A percentile compares a stretch with the other conserved stretches of the same genome.
Evolutionary conservation across 2,797 vertebrate species (phyloP).

Genomic region (Glossophaga mutica): DNA sequence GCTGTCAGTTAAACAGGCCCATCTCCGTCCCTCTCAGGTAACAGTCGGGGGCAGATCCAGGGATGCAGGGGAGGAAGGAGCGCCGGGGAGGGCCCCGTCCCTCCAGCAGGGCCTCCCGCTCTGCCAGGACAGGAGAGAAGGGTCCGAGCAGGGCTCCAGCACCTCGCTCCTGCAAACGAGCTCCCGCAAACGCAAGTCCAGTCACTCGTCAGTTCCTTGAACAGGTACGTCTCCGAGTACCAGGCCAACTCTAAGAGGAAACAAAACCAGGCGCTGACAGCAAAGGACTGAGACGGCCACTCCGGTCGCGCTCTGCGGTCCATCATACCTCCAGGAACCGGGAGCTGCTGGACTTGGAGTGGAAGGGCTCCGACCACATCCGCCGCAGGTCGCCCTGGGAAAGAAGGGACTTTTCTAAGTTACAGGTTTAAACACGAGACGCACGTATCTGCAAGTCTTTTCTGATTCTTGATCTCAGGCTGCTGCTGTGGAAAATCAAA

Average conservation of each 20-base stretch:
- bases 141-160: constrained; percentile 51
- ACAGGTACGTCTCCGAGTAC: constrained; percentile 72
- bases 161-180: constrained; percentile 33
- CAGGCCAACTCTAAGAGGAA: constrained; percentile 77
- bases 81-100: constrained; percentile 54
- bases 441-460: not conserved
- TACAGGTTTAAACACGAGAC: not conserved
- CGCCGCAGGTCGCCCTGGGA: constrained; percentile 95
- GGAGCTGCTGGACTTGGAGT: constrained; percentile 95
- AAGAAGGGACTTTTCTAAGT: not conserved
- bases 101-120: constrained; percentile 66
- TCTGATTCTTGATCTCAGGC: not conserved
- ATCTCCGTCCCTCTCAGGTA: constrained; percentile 71
- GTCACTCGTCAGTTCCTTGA: constrained; percentile 69
- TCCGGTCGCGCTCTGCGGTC: constrained; percentile 80
- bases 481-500: not conserved
- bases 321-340: constrained; percentile 99
- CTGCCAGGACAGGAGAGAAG: constrained; percentile 52
- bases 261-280: constrained; percentile 77
- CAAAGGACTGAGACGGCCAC: constrained; percentile 78
- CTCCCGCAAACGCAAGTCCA: constrained; percentile 67
- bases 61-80: constrained; percentile 13
- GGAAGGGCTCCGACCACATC: constrained; percentile 99
- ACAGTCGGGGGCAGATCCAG: constrained; percentile 75
- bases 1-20: constrained; percentile 71